Evolutionary conservation across 2,888 invertebrate genomes (phyloP), one percentile per base, ranked within the genome.

Genomic region (Epinotia brunnichana): DNA sequence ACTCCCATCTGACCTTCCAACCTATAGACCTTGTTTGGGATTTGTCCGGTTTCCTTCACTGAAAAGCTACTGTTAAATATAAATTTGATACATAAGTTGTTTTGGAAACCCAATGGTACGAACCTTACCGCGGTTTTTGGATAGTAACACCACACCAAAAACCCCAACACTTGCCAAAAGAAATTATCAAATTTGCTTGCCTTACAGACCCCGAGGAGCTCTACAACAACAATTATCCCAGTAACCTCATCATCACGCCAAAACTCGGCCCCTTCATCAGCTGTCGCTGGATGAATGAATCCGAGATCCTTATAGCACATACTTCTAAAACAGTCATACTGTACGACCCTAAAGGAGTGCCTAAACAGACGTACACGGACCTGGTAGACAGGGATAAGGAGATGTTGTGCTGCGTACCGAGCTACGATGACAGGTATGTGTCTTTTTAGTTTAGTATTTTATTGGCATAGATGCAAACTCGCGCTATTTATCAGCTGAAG

Each of bases 271-370:
- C 86, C 0, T 87, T 88, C 72, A 75, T 90, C 10, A 87, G 87
- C 81, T 92, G 92, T 69, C 82, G 87, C 3, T 94, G 93, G 93
- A 84, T 89, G 0, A 87, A 86, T 77, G 82, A 85, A 64, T 85
- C 87, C 2, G 86, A 91, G 15, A 84, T 82, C 0, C 78, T 93
- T 0, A 83, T 93, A 19, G 81, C 92, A 0, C 91, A 93, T 75
- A 91, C 92, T 0, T 76, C 84, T 2, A 88, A 87, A 61, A 87
- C 86, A 75, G 83, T 93, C n/a, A 83, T 90, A 2, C 57, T 91
- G 3, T 92, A 91, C 79, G 80, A 83, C n/a, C 82, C 85, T 0
- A 83, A 80, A 9, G 89, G 90, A 0, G 83, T 84, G 51, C 71
- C 54, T 0, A n/a, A n/a, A n/a, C n/a, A 81, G 87, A 0, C 64